Conservation (phyloP, 2,113 vertebrate species). For the Phycodurus eques region DNA sequence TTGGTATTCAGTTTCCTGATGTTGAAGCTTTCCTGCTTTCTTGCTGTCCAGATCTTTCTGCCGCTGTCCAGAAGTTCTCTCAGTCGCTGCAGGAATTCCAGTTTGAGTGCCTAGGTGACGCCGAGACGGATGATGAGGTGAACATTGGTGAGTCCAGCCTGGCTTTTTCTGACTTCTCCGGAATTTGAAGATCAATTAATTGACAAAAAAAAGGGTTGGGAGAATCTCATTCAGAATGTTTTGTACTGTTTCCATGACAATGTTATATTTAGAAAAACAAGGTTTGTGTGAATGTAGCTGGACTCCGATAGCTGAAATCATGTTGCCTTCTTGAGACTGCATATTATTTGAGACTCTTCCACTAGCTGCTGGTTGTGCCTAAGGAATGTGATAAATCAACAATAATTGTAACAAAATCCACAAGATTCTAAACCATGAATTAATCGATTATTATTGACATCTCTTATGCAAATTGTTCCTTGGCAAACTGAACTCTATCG, state of each 20-base stretch:
- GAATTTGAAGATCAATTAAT: neutral
- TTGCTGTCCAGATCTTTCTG: slow-evolving; percentile 82
- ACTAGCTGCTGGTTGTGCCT: neutral
- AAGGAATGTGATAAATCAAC: neutral
- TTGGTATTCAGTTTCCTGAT: slow-evolving; percentile 10
- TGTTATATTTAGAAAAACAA: too few relatives aligned
- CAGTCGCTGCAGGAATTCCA: slow-evolving; percentile 94
- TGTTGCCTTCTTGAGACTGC: too few relatives aligned
- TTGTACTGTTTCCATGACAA: too few relatives aligned
- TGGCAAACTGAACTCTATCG: neutral
- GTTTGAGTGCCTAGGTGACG: slow-evolving; percentile 93
- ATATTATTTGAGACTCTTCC: too few relatives aligned
- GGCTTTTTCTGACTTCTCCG: neutral
- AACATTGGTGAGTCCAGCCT: slow-evolving; percentile 85
- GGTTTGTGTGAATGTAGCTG: too few relatives aligned
- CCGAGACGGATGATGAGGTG: slow-evolving; percentile 94
- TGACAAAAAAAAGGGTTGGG: too few relatives aligned
- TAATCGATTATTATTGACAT: neutral
- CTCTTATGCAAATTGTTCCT: too few relatives aligned
- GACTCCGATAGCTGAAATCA: too few relatives aligned
- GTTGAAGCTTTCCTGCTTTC: neutral
- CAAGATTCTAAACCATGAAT: neutral
- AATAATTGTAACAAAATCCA: neutral
- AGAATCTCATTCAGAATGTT: too few relatives aligned
- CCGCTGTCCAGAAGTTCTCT: slow-evolving; percentile 91